Evolutionary conservation across 2,797 vertebrate species (phyloP).

Genomic region (Parauchenoglanis ngamensis): DNA sequence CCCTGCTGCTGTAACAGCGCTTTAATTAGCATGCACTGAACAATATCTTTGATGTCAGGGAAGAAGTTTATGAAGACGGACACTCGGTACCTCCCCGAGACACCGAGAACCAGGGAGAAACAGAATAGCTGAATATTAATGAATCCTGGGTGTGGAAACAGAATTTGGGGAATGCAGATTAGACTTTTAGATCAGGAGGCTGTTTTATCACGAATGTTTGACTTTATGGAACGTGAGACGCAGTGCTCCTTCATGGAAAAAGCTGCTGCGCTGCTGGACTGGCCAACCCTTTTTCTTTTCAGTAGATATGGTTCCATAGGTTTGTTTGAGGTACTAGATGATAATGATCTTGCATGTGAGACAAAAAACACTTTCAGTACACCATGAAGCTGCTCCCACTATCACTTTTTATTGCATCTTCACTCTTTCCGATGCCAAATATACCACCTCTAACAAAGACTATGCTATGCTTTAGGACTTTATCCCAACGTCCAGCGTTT

Average conservation of each 20-base stretch:
- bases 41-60: conserved; percentile 61
- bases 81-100: conserved; percentile 43
- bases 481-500: not conserved
- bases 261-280: not conserved
- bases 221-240: conserved; percentile 70
- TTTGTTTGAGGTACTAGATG: not conserved
- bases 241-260: not conserved
- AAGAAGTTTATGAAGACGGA: conserved; percentile 55
- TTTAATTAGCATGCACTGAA: conserved; percentile 47
- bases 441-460: not conserved
- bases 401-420: not conserved
- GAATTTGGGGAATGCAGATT: conserved; percentile 37
- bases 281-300: not conserved
- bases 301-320: not conserved
- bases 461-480: not conserved
- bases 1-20: conserved; percentile 52
- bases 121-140: conserved; percentile 58
- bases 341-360: not conserved
- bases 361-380: not conserved
- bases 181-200: conserved; percentile 43
- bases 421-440: not conserved
- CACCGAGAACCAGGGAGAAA: conserved; percentile 29
- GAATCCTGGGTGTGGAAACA: conserved; percentile 8
- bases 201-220: conserved; percentile 60
- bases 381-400: not conserved